Conservation (phyloP, 2,888 invertebrate species). For the Poecilobothrus nobilitatus region DNA sequence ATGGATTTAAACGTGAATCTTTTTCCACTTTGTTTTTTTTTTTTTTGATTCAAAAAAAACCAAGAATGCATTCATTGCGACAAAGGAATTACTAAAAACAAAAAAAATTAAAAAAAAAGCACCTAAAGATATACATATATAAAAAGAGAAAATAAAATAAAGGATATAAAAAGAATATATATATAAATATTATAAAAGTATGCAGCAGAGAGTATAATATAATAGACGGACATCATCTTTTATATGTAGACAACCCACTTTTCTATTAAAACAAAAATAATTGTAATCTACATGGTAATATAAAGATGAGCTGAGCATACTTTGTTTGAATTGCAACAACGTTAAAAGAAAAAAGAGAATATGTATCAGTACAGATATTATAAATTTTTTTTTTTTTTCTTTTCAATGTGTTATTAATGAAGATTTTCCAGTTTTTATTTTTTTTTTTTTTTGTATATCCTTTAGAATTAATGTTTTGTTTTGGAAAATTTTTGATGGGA, state of each 20-base stretch:
- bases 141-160: neutral
- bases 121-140: neutral
- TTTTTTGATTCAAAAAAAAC: neutral
- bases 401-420: neutral
- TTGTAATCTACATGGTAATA: neutral
- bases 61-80: neutral
- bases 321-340: neutral
- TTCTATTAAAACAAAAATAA: neutral
- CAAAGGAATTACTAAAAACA: neutral
- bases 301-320: neutral
- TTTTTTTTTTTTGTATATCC: neutral
- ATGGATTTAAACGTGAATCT: neutral
- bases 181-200: too few relatives aligned
- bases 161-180: too few relatives aligned
- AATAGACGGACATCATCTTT: neutral
- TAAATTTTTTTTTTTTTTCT: neutral
- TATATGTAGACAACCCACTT: neutral
- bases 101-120: neutral
- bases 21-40: too few relatives aligned
- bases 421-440: too few relatives aligned
- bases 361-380: too few relatives aligned
- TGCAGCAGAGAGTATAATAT: too few relatives aligned
- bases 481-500: too few relatives aligned
- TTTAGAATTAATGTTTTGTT: neutral
- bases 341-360: neutral